Base-by-base conservation (phyloP, 64 coral and sea anemone genomes). In the Montipora sp. region DNA sequence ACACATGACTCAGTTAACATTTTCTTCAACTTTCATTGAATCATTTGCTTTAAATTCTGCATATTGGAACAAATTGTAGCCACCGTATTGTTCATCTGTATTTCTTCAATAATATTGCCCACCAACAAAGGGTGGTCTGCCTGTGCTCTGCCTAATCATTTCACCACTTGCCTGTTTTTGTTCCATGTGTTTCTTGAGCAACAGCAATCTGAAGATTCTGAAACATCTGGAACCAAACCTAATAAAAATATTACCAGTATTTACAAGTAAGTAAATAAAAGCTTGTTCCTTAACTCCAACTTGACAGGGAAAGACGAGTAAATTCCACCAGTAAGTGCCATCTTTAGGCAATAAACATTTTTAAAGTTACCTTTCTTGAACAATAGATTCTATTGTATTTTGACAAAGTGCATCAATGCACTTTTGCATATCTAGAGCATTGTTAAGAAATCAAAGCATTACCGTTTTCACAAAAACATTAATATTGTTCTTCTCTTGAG, bases 221-320 rank as follows among this genome's bases (percentile, higher is more conserved):
- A 95, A 95, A 83, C 90, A 94, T 24, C 89, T 94, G 83, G 96
- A 98, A 36, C 96, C 96, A 92, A 93, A 98, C 51, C 96, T 98
- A 72, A n/a, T 66, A 4, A 55, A 14, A 87, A 18, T 18, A 14
- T 9, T 66, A 9, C 2, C 36, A 68, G 12, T 4, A 68, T 4
- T 68, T 1, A n/a, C 8, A 68, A 71, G 6, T 71, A 63, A 63
- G 60, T 63, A 14, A 63, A 63, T 15, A 14, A 14, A 4, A 14
- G 9, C 13, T 14, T 15, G 13, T 63, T 15, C 60, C 60, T 16
- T 63, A 14, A 12, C 60, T 16, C 14, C 9, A 15, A 63, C 60
- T 14, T 63, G 6, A 57, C 2, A 11, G 53, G 53, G 53, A 57
- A 57, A 57, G 36, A 36, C 36, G 36, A 36, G 36, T 55, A 7